Conservation (phyloP, 2,797 vertebrate species). For the Rhabdomys pumilio region DNA sequence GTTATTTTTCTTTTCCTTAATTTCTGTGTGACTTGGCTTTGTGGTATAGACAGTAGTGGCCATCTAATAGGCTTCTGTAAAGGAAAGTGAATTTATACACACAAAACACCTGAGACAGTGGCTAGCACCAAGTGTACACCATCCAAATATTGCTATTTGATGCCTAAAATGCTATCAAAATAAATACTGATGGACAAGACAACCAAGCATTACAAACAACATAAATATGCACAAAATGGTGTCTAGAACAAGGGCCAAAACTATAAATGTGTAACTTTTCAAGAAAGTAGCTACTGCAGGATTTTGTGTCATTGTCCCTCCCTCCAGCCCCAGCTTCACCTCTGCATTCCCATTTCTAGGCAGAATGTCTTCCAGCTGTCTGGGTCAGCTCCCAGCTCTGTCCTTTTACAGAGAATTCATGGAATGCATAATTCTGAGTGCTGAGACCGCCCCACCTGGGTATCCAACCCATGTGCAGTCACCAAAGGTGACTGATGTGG, state of each 20-base stretch:
- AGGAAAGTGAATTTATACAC: conserved; percentile 2
- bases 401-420: conserved; percentile 24
- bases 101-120: not conserved
- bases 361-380: not conserved
- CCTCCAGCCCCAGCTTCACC: not conserved
- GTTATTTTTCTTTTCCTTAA: not conserved
- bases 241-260: conserved; percentile 1
- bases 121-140: not conserved
- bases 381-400: not conserved
- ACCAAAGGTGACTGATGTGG: no score
- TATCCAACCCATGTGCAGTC: no score
- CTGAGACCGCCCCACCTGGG: no score
- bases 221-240: conserved; percentile 39
- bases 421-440: not conserved
- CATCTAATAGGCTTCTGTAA: not conserved
- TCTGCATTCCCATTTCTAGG: not conserved
- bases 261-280: not conserved
- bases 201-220: conserved; percentile 16
- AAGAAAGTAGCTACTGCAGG: not conserved
- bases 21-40: conserved; percentile 20
- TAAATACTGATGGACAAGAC: not conserved
- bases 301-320: not conserved
- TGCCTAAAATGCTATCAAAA: not conserved
- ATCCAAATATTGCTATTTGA: conserved; percentile 21
- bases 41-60: not conserved